Evolutionary conservation across 1,140 invertebrate genomes (phyloP), one percentile per base, ranked within the genome.

Genomic region (Acarapis woodi): DNA sequence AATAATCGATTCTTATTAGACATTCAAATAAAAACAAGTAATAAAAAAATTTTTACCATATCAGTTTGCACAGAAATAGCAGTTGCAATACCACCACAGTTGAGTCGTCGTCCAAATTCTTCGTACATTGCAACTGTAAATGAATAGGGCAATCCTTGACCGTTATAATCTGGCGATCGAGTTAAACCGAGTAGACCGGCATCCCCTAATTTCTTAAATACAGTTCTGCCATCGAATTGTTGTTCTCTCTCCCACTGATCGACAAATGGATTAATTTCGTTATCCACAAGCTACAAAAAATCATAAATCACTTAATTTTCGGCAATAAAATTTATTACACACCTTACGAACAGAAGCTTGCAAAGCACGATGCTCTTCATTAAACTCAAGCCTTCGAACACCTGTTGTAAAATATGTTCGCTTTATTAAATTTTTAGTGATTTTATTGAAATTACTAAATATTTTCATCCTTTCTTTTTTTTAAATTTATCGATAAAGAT

Each of bases 241-340:
- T 52, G 49, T 20, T 51, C 48, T 26, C 44, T 47, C 44, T 67
- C 65, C 65, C 65, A 67, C 46, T 62, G 45, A 45, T 65, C 60
- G 15, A 67, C 62, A 53, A 52, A 52, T 15, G 65, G 66, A 51
- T 68, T 67, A 21, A 67, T 63, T 16, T 67, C 62, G 35, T 53
- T 53, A 12, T 66, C 61, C 42, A 67, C 64, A 10, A 65, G 49
- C 56, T 59, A 35, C 33, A 48, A 5, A 26, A n/a, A 20, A 3
- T 15, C 19, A 34, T 32, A 16, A 43, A 22, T n/a, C 5, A 23
- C 19, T 16, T 8, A 40, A 32, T 40, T 18, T 12, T n/a, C 8
- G 9, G 10, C 5, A 9, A 25, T 9, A 12, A 10, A 35, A 19
- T 16, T 1, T 22, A 12, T 31, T 26, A 3, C 23, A 36, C 31